Percentiles rank a stretch among this genome's conserved stretches.
Evolutionary conservation across 1,140 invertebrate species (phyloP).

Genomic region (Hestina assimilis): DNA sequence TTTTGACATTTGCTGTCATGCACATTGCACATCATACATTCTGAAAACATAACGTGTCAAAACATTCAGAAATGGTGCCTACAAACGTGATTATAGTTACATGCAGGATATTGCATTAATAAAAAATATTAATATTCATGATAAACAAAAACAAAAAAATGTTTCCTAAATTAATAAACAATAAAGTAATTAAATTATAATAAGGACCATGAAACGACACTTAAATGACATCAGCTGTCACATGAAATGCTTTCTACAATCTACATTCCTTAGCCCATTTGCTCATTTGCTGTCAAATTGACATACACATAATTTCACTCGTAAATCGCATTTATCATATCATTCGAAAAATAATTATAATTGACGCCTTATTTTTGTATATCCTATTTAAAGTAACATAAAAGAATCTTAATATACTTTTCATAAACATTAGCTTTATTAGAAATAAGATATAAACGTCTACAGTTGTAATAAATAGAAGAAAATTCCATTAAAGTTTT

Average conservation of each 20-base stretch:
- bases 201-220: no score
- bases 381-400: background rate
- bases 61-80: background rate
- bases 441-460: background rate
- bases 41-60: background rate
- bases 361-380: background rate
- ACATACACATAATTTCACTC: background rate
- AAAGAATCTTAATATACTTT: background rate
- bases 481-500: background rate
- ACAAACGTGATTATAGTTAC: no score
- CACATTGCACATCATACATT: background rate
- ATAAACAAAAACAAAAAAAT: no score
- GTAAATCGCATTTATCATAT: constrained; percentile 4
- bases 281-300: background rate
- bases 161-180: no score
- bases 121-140: no score
- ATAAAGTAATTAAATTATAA: no score
- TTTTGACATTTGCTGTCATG: constrained; percentile 8
- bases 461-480: background rate
- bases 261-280: no score
- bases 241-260: no score
- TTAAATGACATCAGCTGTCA: no score
- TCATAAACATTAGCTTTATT: background rate
- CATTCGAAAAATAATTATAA: constrained; percentile 1
- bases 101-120: no score